These are phyloP conservation scores for Ryuthela nishihirai DNA, from an alignment of 2,888 invertebrate species.

Conservation along the genomic window DNA sequence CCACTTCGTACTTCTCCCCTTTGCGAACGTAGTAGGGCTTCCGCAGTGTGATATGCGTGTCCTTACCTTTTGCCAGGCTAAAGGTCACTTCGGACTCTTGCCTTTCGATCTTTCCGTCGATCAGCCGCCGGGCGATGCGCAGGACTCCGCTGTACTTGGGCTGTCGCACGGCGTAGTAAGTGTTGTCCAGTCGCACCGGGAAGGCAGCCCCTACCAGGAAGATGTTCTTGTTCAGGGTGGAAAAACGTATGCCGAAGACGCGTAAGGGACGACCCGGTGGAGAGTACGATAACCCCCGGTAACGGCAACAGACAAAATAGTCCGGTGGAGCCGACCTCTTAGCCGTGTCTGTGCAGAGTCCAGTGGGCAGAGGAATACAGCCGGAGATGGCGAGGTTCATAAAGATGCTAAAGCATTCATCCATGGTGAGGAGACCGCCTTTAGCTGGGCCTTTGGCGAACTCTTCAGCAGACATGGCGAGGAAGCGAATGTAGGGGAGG, in stretches of 20 bases:
- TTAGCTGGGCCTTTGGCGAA: constrained; percentile 41
- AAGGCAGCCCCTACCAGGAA: constrained; percentile 43
- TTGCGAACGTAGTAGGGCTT: constrained; percentile 39
- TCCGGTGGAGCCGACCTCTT: constrained; percentile 33
- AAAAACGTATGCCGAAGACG: constrained; percentile 24
- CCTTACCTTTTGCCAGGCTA: constrained; percentile 37
- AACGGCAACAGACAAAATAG: constrained; percentile 33
- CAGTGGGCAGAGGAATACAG: constrained; percentile 39
- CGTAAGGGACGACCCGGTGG: constrained; percentile 26
- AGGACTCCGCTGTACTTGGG: constrained; percentile 34
- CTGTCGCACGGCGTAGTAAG: constrained; percentile 42
- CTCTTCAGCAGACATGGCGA: constrained; percentile 43
- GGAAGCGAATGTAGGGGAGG: constrained; percentile 39
- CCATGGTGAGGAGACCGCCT: constrained; percentile 38
- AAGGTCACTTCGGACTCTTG: constrained; percentile 39
- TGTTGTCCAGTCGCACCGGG: constrained; percentile 41
- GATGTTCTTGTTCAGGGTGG: constrained; percentile 37
- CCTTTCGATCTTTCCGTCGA: constrained; percentile 33
- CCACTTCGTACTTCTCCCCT: constrained; percentile 38
- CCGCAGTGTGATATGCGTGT: constrained; percentile 26
- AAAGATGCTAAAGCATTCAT: constrained; percentile 42
- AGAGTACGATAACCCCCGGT: constrained; percentile 26
- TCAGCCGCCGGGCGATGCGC: constrained; percentile 14
- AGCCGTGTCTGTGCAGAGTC: constrained; percentile 17
- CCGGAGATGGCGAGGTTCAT: constrained; percentile 44